Evolutionary conservation across 2,888 invertebrate species (phyloP).

Genomic region (Odontothrips loti): DNA sequence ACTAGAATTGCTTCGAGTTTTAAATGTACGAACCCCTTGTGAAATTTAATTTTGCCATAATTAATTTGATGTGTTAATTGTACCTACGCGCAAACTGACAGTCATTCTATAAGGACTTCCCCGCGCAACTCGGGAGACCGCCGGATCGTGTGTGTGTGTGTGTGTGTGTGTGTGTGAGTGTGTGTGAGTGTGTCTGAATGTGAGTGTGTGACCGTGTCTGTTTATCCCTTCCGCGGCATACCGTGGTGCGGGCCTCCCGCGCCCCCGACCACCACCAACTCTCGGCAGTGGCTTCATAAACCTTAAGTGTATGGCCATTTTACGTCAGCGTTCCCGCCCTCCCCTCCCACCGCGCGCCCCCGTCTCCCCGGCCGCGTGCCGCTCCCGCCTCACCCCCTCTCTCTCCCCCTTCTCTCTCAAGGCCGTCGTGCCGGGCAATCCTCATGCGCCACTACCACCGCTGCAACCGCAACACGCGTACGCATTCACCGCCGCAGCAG

Average conservation of each 20-base stretch:
- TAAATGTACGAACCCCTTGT: no score
- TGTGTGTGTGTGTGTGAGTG: no score
- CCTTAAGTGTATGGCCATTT: slow-evolving; percentile 14
- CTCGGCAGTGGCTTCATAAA: slow-evolving; percentile 21
- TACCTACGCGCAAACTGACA: no score
- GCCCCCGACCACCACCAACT: neutral
- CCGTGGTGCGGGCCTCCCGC: neutral
- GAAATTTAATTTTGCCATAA: no score
- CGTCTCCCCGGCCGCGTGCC: neutral
- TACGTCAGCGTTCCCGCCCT: neutral
- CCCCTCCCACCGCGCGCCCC: neutral
- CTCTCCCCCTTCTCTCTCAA: neutral
- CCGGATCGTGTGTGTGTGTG: no score
- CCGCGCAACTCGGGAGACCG: no score
- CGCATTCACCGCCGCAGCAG: neutral
- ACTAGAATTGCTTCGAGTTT: no score
- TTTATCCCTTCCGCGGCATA: no score
- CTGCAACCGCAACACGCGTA: neutral
- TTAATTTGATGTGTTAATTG: no score
- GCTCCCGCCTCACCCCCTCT: neutral
- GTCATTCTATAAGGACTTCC: no score
- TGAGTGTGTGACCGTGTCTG: no score
- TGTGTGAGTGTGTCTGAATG: no score
- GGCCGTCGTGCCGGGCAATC: neutral
- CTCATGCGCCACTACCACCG: neutral